phyloP scores from a whole-genome alignment of 1,140 invertebrate species.

The Triops cancriformis region DNA sequence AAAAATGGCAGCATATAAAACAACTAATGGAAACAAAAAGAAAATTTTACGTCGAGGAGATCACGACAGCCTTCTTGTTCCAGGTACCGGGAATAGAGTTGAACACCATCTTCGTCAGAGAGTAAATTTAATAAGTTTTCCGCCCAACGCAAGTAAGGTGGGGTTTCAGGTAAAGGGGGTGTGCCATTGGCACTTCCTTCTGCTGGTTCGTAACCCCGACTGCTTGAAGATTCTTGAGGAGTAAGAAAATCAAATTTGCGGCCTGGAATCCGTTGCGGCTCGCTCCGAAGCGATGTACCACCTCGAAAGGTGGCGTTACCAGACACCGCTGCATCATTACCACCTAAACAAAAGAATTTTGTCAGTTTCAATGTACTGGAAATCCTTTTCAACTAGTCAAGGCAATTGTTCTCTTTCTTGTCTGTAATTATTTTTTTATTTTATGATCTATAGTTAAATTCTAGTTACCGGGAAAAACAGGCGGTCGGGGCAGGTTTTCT shows the following conservation, averaged over 20 bases:
- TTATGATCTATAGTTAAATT: neutral
- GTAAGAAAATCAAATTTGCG: neutral
- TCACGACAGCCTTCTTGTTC: conserved; percentile 59
- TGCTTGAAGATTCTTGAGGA: neutral
- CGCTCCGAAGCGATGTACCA: conserved; percentile 15
- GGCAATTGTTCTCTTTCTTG: too few species aligned
- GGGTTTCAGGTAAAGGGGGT: conserved; percentile 41
- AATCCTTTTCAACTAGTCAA: too few species aligned
- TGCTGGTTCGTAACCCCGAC: conserved; percentile 24
- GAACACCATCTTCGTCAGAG: conserved; percentile 73
- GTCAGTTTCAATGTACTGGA: neutral
- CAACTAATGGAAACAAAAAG: neutral
- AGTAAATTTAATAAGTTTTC: conserved; percentile 68
- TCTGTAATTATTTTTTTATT: neutral
- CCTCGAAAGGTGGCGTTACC: conserved; percentile 15
- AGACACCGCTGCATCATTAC: conserved; percentile 23
- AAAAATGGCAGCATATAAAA: neutral
- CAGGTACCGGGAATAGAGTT: conserved; percentile 73
- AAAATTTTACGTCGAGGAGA: conserved; percentile 50
- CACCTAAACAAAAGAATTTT: neutral
- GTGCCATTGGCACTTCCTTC: conserved; percentile 24
- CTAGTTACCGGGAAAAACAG: conserved; percentile 24
- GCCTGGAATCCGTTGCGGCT: conserved; percentile 15
- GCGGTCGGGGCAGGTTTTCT: conserved; percentile 24
- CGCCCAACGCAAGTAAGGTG: conserved; percentile 76